A percentile compares a stretch with the other conserved stretches of the same genome.
Conservation (phyloP, 2,113 vertebrate species). For the Clupea harengus region DNA sequence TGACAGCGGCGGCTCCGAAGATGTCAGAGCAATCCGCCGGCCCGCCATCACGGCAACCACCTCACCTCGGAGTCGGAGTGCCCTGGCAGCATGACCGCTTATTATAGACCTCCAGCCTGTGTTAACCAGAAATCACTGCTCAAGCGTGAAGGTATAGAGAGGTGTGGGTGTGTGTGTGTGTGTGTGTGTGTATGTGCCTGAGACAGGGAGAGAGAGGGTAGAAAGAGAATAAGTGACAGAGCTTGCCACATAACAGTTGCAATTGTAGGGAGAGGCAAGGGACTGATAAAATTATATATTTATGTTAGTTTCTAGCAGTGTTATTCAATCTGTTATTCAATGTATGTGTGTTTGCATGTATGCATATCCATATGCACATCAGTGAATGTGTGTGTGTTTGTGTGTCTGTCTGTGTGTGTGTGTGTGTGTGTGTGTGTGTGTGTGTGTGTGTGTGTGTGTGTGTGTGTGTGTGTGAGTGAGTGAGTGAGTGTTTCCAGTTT, state of each 20-base stretch:
- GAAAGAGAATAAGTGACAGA: neutral
- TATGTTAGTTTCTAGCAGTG: neutral
- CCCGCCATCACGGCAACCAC: neutral
- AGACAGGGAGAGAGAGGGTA: neutral
- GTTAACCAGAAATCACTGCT: neutral
- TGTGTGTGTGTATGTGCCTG: neutral
- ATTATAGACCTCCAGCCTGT: slow-evolving; percentile 9
- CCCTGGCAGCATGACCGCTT: neutral
- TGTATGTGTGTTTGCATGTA: neutral
- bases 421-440: neutral
- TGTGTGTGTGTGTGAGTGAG: neutral
- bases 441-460: neutral
- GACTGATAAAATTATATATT: neutral
- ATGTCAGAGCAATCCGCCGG: slow-evolving; percentile 19
- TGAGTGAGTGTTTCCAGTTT: neutral
- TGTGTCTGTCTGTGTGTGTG: neutral
- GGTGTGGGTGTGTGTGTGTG: slow-evolving; percentile 2
- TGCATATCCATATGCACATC: neutral
- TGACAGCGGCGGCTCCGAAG: neutral
- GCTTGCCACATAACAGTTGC: neutral
- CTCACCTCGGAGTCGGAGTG: neutral
- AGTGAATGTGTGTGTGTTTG: neutral
- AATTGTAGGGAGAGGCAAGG: neutral
- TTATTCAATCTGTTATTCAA: no score
- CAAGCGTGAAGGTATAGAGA: neutral